A percentile compares a stretch with the other conserved stretches of the same genome.
These are phyloP conservation scores for Danionella dracula DNA, from an alignment of 2,797 vertebrate genomes.

Conservation along the genomic window DNA sequence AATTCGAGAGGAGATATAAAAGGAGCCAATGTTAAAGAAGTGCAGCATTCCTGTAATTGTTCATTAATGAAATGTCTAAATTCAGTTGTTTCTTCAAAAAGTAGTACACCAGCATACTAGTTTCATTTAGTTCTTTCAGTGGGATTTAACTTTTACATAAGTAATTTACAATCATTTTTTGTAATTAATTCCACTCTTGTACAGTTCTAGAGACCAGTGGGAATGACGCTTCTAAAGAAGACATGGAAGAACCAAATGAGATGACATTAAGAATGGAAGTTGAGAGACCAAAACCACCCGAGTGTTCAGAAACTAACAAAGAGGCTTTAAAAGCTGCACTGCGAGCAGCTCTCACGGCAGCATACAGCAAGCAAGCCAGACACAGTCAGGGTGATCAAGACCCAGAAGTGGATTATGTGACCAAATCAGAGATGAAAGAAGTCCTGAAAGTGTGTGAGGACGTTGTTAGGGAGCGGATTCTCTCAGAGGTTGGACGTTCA, in stretches of 20 bases:
- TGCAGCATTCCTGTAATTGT: too few species aligned
- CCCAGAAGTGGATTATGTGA: slow-evolving; percentile 71
- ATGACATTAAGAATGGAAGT: slow-evolving; percentile 70
- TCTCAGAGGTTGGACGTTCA: slow-evolving; percentile 67
- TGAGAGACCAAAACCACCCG: slow-evolving; percentile 65
- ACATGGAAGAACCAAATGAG: slow-evolving; percentile 59
- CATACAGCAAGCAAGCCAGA: slow-evolving; percentile 62
- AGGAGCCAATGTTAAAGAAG: too few species aligned
- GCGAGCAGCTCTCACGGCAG: slow-evolving; percentile 61
- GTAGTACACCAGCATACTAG: too few species aligned
- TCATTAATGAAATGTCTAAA: too few species aligned
- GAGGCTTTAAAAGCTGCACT: slow-evolving; percentile 71
- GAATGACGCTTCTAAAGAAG: slow-evolving; percentile 57
- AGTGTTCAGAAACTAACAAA: slow-evolving; percentile 70
- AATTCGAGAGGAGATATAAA: too few species aligned
- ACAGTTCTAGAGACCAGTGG: slow-evolving; percentile 51
- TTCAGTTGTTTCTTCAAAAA: too few species aligned
- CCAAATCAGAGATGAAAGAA: slow-evolving; percentile 78
- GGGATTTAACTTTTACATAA: too few species aligned
- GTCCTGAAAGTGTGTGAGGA: slow-evolving; percentile 73
- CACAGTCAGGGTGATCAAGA: slow-evolving; percentile 54
- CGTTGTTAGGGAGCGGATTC: slow-evolving; percentile 66
- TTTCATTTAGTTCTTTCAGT: too few species aligned
- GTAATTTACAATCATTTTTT: too few species aligned
- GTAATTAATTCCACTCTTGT: too few species aligned